Percentiles rank a stretch among this genome's conserved stretches.
phyloP scores from a whole-genome alignment of 2,797 vertebrate species.

The Acrossocheilus wenchowensis region DNA sequence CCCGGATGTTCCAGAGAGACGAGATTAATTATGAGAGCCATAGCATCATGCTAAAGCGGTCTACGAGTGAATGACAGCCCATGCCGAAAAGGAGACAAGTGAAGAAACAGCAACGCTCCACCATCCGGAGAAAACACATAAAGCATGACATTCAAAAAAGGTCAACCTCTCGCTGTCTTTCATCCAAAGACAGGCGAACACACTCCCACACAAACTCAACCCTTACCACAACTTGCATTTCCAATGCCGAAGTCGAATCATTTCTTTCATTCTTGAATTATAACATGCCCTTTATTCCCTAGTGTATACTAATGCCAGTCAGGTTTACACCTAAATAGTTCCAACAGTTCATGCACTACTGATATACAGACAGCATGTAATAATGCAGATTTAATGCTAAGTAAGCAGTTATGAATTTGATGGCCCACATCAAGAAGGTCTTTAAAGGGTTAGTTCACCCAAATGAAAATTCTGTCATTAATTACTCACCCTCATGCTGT shows the following conservation, averaged over 20 bases:
- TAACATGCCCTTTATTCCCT: neutral
- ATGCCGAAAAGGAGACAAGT: constrained; percentile 30
- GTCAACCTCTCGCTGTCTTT: constrained; percentile 58
- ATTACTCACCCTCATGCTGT: neutral
- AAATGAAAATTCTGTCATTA: neutral
- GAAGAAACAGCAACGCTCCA: constrained; percentile 42
- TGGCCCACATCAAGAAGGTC: neutral
- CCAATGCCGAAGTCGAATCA: neutral
- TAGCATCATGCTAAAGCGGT: constrained; percentile 38
- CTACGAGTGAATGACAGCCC: constrained; percentile 54
- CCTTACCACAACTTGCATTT: neutral
- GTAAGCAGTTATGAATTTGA: neutral
- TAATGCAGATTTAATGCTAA: neutral
- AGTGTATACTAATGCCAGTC: neutral
- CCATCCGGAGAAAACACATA: constrained; percentile 50
- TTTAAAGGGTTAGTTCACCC: neutral
- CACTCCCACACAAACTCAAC: constrained; percentile 9
- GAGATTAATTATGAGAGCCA: constrained; percentile 41
- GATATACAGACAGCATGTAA: neutral
- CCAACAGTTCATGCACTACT: neutral
- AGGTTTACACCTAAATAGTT: neutral
- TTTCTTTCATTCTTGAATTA: neutral
- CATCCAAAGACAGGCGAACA: constrained; percentile 19
- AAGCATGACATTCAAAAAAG: constrained; percentile 65
- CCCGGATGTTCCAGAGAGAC: constrained; percentile 16